Evolutionary conservation across 2,888 invertebrate genomes (phyloP).

Genomic region (Phaedon cochleariae): DNA sequence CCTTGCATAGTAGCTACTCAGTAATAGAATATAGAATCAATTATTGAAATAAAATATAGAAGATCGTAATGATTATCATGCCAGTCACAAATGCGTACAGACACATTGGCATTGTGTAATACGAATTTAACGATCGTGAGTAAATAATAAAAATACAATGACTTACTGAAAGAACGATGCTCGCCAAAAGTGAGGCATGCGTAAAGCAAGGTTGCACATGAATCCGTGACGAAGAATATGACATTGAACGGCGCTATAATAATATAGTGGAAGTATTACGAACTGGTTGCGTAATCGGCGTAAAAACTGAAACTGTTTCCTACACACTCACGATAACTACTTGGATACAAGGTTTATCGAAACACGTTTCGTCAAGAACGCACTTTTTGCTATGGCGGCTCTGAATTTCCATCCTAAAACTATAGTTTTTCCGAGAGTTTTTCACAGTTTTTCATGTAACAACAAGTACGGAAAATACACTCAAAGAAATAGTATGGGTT

Average conservation of each 20-base stretch:
- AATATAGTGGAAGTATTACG: conserved; percentile 48
- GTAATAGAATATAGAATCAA: too few relatives aligned
- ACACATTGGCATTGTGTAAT: neutral
- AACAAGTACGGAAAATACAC: too few relatives aligned
- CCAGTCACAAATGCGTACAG: neutral
- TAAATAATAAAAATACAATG: neutral
- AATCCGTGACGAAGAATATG: conserved; percentile 45
- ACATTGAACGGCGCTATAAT: conserved; percentile 53
- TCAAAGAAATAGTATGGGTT: too few relatives aligned
- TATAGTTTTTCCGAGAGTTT: too few relatives aligned
- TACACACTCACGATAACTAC: conserved; percentile 28
- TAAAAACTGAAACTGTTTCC: conserved; percentile 41
- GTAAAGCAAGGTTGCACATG: conserved; percentile 22
- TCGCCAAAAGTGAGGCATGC: conserved; percentile 23
- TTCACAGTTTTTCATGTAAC: too few relatives aligned
- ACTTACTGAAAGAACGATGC: neutral
- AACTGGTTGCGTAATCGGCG: conserved; percentile 48
- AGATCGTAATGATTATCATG: neutral
- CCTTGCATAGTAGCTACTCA: too few relatives aligned
- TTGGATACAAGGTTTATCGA: conserved; percentile 22
- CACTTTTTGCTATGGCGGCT: neutral
- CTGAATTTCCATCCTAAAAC: too few relatives aligned
- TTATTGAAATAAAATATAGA: too few relatives aligned
- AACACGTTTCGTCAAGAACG: neutral
- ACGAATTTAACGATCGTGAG: neutral